Evolutionary conservation across 2,113 vertebrate species (phyloP), one percentile per base, ranked within the genome.

Genomic region (Chiloscyllium plagiosum): DNA sequence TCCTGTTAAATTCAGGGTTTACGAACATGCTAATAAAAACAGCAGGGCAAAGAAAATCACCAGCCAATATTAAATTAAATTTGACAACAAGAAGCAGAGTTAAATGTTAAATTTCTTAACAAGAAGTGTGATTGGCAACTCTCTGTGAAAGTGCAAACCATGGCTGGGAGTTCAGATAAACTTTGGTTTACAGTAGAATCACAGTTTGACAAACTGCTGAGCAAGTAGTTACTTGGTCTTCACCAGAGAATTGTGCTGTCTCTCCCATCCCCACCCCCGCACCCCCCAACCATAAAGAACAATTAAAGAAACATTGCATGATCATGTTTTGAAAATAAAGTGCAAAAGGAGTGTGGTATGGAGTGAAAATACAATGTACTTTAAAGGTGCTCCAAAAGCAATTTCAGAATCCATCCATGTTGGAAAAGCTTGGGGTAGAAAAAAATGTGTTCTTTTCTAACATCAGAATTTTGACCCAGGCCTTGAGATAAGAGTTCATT

Each of bases 391-490:
- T 92, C 65, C 65, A 19, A 93, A 87, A 37, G 65, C 61, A 93
- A 61, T 2, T 66, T 66, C 19, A 93, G n/a, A 17, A 61, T 22
- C 33, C 7, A 10, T 15, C 22, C 33, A 37, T 93, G n/a, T 93
- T 66, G 37, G 52, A 90, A 65, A 93, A 68, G 89, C n/a, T 93
- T 37, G 56, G n/a, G 4, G 33, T 61, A 66, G 33, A 65, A 65
- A 66, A n/a, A 93, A n/a, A 93, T 66, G 65, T 66, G 61, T 68
- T 33, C n/a, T 66, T 93, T 93, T 93, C 33, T n/a, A 66, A 66
- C n/a, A 93, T 66, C 65, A 93, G 89, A 17, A 90, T 61, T 90
- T n/a, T 66, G 89, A 93, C 89, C 61, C 89, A 93, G 89, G 17
- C 66, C 37, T 66, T 93, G 89, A 93, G 89, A 93, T 65, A 92